Percentiles rank a stretch among this genome's conserved stretches.
phyloP scores from a whole-genome alignment of 2,888 invertebrate genomes.

The Ochropleura leucogaster region DNA sequence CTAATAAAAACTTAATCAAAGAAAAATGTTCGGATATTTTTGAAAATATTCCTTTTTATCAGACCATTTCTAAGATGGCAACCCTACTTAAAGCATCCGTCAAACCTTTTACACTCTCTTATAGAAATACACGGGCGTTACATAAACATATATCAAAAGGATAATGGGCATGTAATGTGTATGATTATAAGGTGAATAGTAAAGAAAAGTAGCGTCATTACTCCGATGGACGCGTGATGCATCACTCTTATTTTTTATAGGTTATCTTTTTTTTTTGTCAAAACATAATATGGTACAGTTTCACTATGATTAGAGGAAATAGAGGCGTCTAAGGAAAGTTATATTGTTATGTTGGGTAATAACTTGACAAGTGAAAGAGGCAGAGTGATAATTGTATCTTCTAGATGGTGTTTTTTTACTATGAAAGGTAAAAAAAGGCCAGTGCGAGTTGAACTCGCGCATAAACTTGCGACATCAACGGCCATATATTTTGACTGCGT shows the following conservation, averaged over 20 bases:
- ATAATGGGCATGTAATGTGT: constrained; percentile 17
- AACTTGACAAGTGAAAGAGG: neutral
- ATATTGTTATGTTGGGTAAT: neutral
- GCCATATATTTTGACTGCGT: too few species aligned
- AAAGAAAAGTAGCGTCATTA: constrained; percentile 29
- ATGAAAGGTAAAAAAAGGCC: too few species aligned
- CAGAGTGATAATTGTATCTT: neutral
- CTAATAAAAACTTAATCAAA: too few species aligned
- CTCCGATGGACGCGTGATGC: constrained; percentile 6
- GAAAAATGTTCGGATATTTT: too few species aligned
- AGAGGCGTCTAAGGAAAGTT: neutral
- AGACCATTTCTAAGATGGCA: too few species aligned
- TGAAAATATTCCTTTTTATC: too few species aligned
- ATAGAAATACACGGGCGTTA: constrained; percentile 8
- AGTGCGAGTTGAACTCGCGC: too few species aligned
- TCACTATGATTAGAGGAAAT: constrained; percentile 10
- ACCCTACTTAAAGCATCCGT: neutral
- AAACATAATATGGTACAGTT: constrained; percentile 14
- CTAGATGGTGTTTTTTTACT: too few species aligned
- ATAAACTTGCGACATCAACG: too few species aligned
- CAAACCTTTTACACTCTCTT: constrained; percentile 6
- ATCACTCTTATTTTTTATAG: constrained; percentile 23
- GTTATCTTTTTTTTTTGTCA: constrained; percentile 27
- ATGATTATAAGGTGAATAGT: constrained; percentile 12
- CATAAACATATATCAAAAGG: constrained; percentile 17